phyloP scores from a whole-genome alignment of 2,797 vertebrate genomes.

The Falco novaeseelandiae region DNA sequence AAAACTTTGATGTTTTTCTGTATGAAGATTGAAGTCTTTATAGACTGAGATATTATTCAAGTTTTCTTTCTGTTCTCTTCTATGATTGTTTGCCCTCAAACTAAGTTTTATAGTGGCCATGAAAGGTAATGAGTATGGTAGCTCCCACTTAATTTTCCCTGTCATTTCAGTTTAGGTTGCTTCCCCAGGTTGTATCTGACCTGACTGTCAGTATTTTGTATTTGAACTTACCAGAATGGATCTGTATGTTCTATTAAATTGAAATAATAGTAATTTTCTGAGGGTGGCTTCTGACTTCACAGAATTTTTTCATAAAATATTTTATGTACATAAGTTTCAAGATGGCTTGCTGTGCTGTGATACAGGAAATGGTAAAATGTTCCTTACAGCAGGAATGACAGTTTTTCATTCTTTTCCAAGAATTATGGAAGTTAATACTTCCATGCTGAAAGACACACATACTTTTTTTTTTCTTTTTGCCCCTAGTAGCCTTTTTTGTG shows the following conservation, averaged over 20 bases:
- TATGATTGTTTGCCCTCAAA: neutral
- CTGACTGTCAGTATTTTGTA: neutral
- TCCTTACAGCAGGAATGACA: neutral
- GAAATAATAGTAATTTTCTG: neutral
- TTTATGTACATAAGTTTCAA: accelerated
- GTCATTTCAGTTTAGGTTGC: neutral
- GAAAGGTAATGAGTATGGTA: neutral
- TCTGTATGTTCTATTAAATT: neutral
- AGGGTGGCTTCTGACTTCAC: neutral
- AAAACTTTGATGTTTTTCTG: neutral
- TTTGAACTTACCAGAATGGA: neutral
- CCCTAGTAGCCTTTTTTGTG: neutral
- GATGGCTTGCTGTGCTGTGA: neutral
- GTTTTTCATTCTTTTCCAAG: neutral
- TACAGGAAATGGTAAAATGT: neutral
- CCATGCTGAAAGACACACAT: accelerated
- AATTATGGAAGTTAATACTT: neutral
- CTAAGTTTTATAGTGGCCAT: neutral
- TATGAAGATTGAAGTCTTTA: neutral
- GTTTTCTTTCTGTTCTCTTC: neutral
- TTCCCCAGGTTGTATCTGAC: neutral
- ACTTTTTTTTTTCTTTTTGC: neutral
- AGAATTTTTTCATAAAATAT: neutral
- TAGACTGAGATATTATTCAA: neutral
- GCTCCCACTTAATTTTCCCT: neutral